phyloP scores from a whole-genome alignment of 1,140 invertebrate genomes.

The Drosophila funebris region DNA sequence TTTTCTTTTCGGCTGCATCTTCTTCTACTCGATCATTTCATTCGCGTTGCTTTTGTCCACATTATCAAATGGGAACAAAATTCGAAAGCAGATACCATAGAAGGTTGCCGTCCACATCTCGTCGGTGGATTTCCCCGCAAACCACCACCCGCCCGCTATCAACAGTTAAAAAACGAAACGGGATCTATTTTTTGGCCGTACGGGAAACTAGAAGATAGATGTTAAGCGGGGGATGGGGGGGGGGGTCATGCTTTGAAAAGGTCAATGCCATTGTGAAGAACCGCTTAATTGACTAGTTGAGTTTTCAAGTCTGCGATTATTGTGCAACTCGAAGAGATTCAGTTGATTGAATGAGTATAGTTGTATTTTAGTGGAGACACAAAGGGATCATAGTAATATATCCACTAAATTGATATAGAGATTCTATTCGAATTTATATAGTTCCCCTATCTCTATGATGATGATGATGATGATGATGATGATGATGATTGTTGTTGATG shows the following conservation, averaged over 20 bases:
- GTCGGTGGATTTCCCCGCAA: conserved; percentile 48
- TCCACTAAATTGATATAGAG: too few species aligned
- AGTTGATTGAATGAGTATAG: too few species aligned
- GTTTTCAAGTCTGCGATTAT: not conserved
- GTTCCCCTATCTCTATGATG: too few species aligned
- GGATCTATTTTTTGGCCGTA: conserved; percentile 5
- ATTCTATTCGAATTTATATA: too few species aligned
- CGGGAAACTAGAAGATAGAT: not conserved
- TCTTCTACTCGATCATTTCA: not conserved
- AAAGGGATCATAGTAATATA: too few species aligned
- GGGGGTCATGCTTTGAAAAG: not conserved
- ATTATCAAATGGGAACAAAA: conserved; percentile 28
- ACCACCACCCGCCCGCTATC: not conserved
- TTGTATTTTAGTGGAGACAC: too few species aligned
- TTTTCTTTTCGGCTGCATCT: conserved; percentile 31
- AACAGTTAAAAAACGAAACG: conserved; percentile 5
- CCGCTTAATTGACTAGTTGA: not conserved
- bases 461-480: too few species aligned
- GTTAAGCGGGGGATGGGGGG: too few species aligned
- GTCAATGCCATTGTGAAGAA: conserved; percentile 31
- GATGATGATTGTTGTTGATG: too few species aligned
- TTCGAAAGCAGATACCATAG: conserved; percentile 62
- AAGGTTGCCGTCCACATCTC: conserved; percentile 36
- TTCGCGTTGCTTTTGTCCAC: conserved; percentile 34
- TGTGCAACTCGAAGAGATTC: not conserved